phyloP scores from a whole-genome alignment of 2,888 invertebrate genomes.

The Drosophila nr. perissopoda region DNA sequence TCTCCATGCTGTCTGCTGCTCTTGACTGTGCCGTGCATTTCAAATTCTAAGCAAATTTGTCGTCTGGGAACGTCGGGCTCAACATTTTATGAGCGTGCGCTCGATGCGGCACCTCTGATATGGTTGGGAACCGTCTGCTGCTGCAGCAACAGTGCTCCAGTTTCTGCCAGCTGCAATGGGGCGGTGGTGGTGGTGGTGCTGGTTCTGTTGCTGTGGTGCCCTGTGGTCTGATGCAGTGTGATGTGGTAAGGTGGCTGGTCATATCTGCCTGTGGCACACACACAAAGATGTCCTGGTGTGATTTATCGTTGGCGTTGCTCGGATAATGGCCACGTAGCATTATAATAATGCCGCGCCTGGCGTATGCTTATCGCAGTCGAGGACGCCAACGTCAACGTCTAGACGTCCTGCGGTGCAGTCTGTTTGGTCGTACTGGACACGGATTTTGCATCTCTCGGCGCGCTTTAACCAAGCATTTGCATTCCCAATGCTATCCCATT shows the following conservation, averaged over 20 bases:
- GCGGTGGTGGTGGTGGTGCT: neutral
- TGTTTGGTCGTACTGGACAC: slow-evolving; percentile 37
- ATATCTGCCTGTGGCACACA: slow-evolving; percentile 74
- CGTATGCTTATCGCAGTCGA: slow-evolving; percentile 77
- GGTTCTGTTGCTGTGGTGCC: neutral
- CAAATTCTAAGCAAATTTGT: slow-evolving; percentile 80
- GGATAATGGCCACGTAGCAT: slow-evolving; percentile 78
- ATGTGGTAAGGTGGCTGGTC: slow-evolving; percentile 4
- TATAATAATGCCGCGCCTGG: slow-evolving; percentile 77
- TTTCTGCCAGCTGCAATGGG: neutral
- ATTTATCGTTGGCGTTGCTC: slow-evolving; percentile 75
- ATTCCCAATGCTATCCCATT: slow-evolving; percentile 39
- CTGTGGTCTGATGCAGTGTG: neutral
- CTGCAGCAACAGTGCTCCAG: slow-evolving; percentile 11
- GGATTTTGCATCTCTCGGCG: slow-evolving; percentile 35
- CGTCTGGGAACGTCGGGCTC: slow-evolving; percentile 61
- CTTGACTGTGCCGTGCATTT: slow-evolving; percentile 69
- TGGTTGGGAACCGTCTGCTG: slow-evolving; percentile 67
- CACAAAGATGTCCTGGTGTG: slow-evolving; percentile 79
- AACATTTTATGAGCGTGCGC: slow-evolving; percentile 79
- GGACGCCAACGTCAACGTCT: slow-evolving; percentile 75
- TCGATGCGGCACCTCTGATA: slow-evolving; percentile 70
- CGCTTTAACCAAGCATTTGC: slow-evolving; percentile 32
- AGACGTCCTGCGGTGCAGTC: slow-evolving; percentile 77
- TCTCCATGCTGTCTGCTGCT: slow-evolving; percentile 12